Percentiles rank a stretch among this genome's conserved stretches.
phyloP scores from a whole-genome alignment of 2,888 invertebrate genomes.

The Eucera pruinosa region DNA sequence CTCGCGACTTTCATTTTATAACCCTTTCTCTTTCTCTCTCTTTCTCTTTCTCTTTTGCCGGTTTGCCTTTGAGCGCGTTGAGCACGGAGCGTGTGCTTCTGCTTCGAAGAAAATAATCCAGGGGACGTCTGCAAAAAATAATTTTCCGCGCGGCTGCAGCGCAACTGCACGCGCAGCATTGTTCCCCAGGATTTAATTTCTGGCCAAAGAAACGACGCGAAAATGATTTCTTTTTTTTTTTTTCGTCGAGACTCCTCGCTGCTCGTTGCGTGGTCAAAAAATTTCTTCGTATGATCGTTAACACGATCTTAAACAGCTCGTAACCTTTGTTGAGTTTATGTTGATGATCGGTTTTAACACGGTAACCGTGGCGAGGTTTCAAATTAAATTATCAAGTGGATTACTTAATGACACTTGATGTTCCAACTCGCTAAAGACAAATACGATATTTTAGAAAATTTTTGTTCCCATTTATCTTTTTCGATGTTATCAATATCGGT shows the following conservation, averaged over 20 bases:
- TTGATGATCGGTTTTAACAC: too few relatives aligned
- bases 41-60: background rate
- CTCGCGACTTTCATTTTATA: conserved; percentile 40
- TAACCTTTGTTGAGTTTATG: too few relatives aligned
- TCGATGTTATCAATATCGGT: too few relatives aligned
- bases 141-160: conserved; percentile 53
- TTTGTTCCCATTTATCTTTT: too few relatives aligned
- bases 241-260: background rate
- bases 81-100: conserved; percentile 17
- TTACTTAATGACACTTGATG: too few relatives aligned
- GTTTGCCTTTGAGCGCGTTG: conserved; percentile 26
- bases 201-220: conserved; percentile 45
- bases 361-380: too few relatives aligned
- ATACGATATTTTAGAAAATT: too few relatives aligned
- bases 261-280: background rate
- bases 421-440: too few relatives aligned
- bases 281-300: background rate
- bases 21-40: background rate
- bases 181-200: conserved; percentile 52
- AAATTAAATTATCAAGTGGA: too few relatives aligned
- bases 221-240: conserved; percentile 11
- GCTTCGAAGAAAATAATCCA: conserved; percentile 58
- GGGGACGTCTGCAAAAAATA: conserved; percentile 54
- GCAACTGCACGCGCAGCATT: conserved; percentile 55
- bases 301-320: too few relatives aligned